These are phyloP conservation scores for Halcyon malimbica DNA, from an alignment of 2,113 vertebrate species.

Conservation along the genomic window DNA sequence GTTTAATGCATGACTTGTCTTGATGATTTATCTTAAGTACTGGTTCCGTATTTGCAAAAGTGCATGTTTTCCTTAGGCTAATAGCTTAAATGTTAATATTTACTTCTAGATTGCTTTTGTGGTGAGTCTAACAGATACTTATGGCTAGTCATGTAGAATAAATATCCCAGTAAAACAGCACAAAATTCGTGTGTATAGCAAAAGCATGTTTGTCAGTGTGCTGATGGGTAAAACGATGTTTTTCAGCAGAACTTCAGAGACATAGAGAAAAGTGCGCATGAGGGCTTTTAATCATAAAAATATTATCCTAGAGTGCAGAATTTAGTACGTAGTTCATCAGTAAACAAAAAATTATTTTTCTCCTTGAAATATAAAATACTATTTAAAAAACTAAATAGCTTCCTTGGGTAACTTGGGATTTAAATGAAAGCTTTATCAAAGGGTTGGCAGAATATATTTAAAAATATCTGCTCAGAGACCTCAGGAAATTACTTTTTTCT, in stretches of 20 bases:
- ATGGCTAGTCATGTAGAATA: background rate
- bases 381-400: background rate
- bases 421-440: conserved; percentile 40
- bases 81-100: background rate
- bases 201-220: background rate
- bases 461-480: conserved; percentile 12
- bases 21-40: background rate
- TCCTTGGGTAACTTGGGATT: conserved; percentile 6
- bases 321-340: background rate
- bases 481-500: conserved; percentile 40
- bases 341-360: conserved; percentile 8
- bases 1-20: background rate
- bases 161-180: background rate
- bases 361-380: background rate
- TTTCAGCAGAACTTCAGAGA: background rate
- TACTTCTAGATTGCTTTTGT: background rate
- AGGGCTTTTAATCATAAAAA: background rate
- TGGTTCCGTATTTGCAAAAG: background rate
- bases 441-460: background rate
- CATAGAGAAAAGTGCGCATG: background rate
- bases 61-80: background rate
- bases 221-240: background rate
- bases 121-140: background rate
- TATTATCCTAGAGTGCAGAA: background rate
- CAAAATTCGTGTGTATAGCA: background rate